Percentiles rank a stretch among this genome's conserved stretches.
phyloP scores from a whole-genome alignment of 2,113 vertebrate genomes.

The Hydrochoerus hydrochaeris region DNA sequence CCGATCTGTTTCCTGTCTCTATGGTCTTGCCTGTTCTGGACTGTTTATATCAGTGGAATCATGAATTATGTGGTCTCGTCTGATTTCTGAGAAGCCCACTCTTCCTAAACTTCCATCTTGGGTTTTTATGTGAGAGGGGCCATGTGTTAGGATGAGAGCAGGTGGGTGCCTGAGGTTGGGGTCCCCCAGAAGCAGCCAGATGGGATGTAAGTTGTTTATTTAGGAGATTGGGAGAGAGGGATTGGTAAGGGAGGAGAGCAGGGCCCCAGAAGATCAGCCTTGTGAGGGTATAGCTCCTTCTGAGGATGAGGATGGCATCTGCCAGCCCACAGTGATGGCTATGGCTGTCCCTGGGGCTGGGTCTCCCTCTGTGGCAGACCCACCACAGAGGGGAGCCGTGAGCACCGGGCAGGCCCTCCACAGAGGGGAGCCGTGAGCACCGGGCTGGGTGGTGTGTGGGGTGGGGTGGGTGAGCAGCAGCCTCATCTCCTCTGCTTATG shows the following conservation, averaged over 20 bases:
- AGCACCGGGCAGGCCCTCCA: too few species aligned
- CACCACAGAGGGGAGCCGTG: background rate
- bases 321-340: background rate
- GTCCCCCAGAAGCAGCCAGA: background rate
- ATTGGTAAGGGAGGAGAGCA: background rate
- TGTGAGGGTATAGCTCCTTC: background rate
- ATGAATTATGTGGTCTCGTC: background rate
- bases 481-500: background rate
- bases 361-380: fast-evolving
- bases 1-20: background rate
- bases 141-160: background rate
- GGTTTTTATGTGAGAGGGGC: background rate
- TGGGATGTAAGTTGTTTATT: background rate
- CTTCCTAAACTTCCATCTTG: background rate
- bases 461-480: too few species aligned
- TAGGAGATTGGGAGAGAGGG: background rate
- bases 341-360: background rate
- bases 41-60: background rate
- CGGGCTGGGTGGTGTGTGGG: background rate
- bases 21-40: background rate
- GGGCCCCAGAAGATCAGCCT: background rate
- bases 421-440: background rate
- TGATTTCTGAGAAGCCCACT: background rate
- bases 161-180: too few species aligned
- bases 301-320: background rate